Percentiles rank a stretch among this genome's conserved stretches.
Evolutionary conservation across 2,113 vertebrate genomes (phyloP).

Genomic region (Accipiter cooperii): DNA sequence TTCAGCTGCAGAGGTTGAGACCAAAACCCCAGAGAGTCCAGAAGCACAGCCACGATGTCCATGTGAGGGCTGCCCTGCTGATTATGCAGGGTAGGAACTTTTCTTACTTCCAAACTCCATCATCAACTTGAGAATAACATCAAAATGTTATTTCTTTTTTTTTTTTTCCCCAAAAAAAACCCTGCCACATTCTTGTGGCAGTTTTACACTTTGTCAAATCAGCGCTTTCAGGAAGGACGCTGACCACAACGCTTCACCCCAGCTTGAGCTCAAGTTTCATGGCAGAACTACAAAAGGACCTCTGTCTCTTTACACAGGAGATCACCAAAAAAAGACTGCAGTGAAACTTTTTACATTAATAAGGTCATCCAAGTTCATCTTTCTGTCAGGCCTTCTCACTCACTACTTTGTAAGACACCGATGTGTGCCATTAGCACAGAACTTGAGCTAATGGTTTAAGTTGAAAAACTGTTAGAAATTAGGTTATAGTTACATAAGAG

Average conservation of each 20-base stretch:
- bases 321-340: neutral
- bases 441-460: neutral
- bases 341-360: neutral
- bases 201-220: neutral
- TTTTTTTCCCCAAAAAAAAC: neutral
- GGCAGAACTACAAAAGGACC: neutral
- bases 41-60: neutral
- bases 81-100: neutral
- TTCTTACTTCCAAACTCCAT: neutral
- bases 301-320: neutral
- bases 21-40: neutral
- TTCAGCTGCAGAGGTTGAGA: neutral
- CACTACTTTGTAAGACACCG: neutral
- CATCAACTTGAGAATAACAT: neutral
- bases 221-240: neutral
- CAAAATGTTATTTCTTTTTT: neutral
- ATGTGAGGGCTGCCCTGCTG: neutral
- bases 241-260: neutral
- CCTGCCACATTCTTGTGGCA: neutral
- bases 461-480: neutral
- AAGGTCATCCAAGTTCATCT: neutral
- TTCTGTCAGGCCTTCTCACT: neutral
- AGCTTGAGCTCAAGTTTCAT: neutral
- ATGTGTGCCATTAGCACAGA: neutral
- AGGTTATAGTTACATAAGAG: neutral